A percentile compares a stretch with the other conserved stretches of the same genome.
Conservation (phyloP, 2,888 invertebrate genomes). For the Cataglyphis livida region DNA sequence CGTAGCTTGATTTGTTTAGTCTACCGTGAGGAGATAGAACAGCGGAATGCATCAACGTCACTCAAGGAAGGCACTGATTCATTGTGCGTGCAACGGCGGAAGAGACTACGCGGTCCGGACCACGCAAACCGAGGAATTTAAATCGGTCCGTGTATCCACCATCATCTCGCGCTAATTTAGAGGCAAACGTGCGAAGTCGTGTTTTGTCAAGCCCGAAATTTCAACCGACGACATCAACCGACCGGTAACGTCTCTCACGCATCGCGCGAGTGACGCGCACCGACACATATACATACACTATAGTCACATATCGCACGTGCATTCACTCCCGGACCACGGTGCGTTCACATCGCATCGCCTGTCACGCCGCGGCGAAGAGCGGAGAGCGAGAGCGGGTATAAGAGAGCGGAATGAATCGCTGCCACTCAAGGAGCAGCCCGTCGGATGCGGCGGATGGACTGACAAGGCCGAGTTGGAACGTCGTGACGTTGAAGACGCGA, state of each 20-base stretch:
- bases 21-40: neutral
- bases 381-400: conserved; percentile 48
- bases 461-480: conserved; percentile 60
- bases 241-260: conserved; percentile 8
- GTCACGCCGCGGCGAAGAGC: conserved; percentile 40
- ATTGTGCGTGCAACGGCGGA: neutral
- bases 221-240: conserved; percentile 41
- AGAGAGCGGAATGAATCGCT: conserved; percentile 70
- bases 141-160: conserved; percentile 23
- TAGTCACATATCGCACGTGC: conserved; percentile 51
- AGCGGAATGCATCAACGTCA: conserved; percentile 39
- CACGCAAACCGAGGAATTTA: conserved; percentile 34
- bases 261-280: conserved; percentile 24
- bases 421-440: conserved; percentile 74
- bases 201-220: conserved; percentile 38
- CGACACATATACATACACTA: conserved; percentile 2
- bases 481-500: conserved; percentile 56
- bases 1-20: conserved; percentile 45
- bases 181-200: conserved; percentile 20
- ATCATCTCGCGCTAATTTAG: conserved; percentile 49
- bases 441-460: conserved; percentile 70
- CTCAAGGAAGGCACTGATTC: conserved; percentile 45
- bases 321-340: conserved; percentile 9
- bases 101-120: conserved; percentile 17
- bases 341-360: conserved; percentile 53